Evolutionary conservation across 1,140 invertebrate species (phyloP).

Genomic region (Sarcophaga peregrina): DNA sequence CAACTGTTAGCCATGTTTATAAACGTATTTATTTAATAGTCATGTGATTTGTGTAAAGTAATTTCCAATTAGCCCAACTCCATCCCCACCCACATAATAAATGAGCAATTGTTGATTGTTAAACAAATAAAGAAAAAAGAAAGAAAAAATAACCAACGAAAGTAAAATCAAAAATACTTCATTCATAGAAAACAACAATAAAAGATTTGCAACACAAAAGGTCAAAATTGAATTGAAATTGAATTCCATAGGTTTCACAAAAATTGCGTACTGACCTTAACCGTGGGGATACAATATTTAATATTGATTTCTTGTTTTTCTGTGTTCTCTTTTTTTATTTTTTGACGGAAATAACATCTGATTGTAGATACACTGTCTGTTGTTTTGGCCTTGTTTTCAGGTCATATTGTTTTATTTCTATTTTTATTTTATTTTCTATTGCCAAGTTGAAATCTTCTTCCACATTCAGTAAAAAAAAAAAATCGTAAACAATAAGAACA

Average conservation of each 20-base stretch:
- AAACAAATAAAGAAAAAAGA: neutral
- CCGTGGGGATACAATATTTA: neutral
- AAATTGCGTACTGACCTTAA: neutral
- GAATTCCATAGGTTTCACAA: neutral
- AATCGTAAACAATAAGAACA: constrained; percentile 13
- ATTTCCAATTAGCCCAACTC: constrained; percentile 62
- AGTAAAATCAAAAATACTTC: too few species aligned
- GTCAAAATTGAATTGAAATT: constrained; percentile 19
- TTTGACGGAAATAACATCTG: constrained; percentile 19
- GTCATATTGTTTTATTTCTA: neutral
- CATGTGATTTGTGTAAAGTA: constrained; percentile 44
- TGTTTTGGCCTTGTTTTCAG: neutral
- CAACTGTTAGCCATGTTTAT: constrained; percentile 40
- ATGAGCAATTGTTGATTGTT: constrained; percentile 59
- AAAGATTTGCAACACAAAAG: constrained; percentile 6
- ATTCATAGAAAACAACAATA: neutral
- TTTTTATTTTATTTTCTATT: constrained; percentile 26
- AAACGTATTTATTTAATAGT: constrained; percentile 42
- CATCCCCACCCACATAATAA: constrained; percentile 53
- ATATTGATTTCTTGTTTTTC: neutral
- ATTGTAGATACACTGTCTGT: neutral
- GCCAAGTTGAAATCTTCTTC: neutral
- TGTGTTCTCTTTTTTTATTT: neutral
- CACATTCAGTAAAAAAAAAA: neutral
- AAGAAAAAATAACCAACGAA: too few species aligned